A percentile compares a stretch with the other conserved stretches of the same genome.
These are phyloP conservation scores for Panthera uncia DNA, from an alignment of 2,113 vertebrate species.

Conservation along the genomic window DNA sequence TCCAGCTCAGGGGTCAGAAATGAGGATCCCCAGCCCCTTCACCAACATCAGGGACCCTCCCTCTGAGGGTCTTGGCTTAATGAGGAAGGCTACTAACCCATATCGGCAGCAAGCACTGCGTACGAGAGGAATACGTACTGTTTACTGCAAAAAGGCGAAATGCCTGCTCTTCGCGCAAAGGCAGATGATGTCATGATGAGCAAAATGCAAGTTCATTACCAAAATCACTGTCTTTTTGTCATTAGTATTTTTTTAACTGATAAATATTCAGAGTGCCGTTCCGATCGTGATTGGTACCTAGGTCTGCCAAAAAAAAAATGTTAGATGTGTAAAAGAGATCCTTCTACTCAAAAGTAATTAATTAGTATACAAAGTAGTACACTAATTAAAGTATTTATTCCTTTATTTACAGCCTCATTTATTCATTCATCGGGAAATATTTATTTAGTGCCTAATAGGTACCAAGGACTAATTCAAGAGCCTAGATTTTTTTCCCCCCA, in stretches of 20 bases:
- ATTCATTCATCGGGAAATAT: background rate
- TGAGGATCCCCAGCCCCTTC: accelerated
- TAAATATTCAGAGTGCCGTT: background rate
- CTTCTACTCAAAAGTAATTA: background rate
- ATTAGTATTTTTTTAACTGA: background rate
- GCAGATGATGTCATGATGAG: background rate
- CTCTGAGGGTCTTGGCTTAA: background rate
- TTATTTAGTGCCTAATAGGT: conserved; percentile 13
- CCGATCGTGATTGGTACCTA: background rate
- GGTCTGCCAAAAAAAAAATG: background rate
- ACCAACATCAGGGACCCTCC: background rate
- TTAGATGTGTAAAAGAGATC: background rate
- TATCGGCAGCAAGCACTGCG: accelerated
- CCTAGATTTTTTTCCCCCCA: conserved; percentile 1
- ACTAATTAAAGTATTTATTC: background rate
- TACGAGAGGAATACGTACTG: background rate
- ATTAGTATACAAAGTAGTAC: background rate
- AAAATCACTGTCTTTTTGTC: background rate
- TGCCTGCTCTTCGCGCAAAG: accelerated
- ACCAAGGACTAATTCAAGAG: background rate
- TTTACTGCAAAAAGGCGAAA: background rate
- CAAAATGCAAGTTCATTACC: background rate
- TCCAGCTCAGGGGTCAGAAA: background rate
- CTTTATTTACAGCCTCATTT: background rate
- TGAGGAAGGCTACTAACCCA: background rate